These are phyloP conservation scores for Amyelois transitella DNA, from an alignment of 1,140 invertebrate genomes.

Conservation along the genomic window DNA sequence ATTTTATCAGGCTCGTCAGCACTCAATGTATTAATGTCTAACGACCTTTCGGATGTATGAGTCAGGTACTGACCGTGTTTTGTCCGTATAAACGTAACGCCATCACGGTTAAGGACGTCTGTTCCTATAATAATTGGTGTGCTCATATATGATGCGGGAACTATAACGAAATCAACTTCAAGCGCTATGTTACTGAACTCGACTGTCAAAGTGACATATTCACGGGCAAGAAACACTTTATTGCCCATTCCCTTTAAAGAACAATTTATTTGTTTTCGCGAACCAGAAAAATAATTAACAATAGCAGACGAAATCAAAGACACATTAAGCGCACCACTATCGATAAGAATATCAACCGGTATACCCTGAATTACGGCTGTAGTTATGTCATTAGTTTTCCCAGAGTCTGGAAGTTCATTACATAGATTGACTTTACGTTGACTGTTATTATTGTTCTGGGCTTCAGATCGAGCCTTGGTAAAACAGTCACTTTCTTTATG, in stretches of 20 bases:
- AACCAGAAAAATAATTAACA: conserved; percentile 15
- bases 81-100: conserved; percentile 21
- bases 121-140: conserved; percentile 26
- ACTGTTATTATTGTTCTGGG: too few relatives aligned
- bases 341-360: conserved; percentile 26
- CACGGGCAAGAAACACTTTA: conserved; percentile 3
- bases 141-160: conserved; percentile 18
- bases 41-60: not conserved
- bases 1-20: not conserved
- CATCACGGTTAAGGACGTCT: conserved; percentile 24
- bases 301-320: conserved; percentile 24
- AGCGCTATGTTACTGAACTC: conserved; percentile 23
- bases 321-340: conserved; percentile 24
- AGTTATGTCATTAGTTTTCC: conserved; percentile 12
- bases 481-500: conserved; percentile 19
- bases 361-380: conserved; percentile 22
- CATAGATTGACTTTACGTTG: conserved; percentile 10
- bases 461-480: conserved; percentile 13
- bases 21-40: not conserved
- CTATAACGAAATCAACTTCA: conserved; percentile 25
- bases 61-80: conserved; percentile 6
- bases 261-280: conserved; percentile 11
- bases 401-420: not conserved
- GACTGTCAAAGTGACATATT: conserved; percentile 19
- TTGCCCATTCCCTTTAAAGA: conserved; percentile 22